These are phyloP conservation scores for Acanthosepion esculentum DNA, from an alignment of 2,888 invertebrate species.

Conservation along the genomic window DNA sequence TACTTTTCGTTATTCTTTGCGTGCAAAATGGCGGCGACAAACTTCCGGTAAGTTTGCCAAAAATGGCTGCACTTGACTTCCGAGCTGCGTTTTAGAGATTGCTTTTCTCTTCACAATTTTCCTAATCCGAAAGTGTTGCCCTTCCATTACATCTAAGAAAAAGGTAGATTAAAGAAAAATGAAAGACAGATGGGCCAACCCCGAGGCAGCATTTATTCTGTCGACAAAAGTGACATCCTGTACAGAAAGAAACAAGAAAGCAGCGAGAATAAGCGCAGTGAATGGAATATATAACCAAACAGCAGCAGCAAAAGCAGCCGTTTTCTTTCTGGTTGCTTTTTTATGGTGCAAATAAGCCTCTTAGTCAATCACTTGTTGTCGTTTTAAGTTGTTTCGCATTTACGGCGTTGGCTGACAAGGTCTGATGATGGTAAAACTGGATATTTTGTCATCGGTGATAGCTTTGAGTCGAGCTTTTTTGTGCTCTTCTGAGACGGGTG, in stretches of 20 bases:
- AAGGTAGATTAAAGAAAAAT: background rate
- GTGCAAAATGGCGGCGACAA: background rate
- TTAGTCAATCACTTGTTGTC: conserved; percentile 33
- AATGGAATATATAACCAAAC: background rate
- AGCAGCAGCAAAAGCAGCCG: background rate
- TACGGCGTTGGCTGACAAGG: background rate
- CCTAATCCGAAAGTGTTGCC: conserved; percentile 15
- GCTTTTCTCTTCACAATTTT: background rate
- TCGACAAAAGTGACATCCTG: background rate
- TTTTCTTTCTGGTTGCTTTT: too few relatives aligned
- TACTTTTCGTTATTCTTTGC: too few relatives aligned
- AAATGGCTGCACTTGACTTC: background rate
- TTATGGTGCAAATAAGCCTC: background rate
- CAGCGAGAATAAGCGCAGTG: background rate
- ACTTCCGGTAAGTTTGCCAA: background rate
- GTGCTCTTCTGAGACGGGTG: too few relatives aligned
- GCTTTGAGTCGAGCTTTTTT: background rate
- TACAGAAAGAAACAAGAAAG: background rate
- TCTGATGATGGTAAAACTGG: background rate
- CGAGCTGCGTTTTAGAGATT: background rate
- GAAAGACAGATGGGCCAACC: background rate
- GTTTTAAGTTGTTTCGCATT: conserved; percentile 33
- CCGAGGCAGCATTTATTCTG: conserved; percentile 5
- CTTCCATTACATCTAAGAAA: background rate
- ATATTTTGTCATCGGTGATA: background rate